Percentiles rank a stretch among this genome's conserved stretches.
Evolutionary conservation across 2,888 invertebrate species (phyloP).

Genomic region (Acanthosepion lycidas): DNA sequence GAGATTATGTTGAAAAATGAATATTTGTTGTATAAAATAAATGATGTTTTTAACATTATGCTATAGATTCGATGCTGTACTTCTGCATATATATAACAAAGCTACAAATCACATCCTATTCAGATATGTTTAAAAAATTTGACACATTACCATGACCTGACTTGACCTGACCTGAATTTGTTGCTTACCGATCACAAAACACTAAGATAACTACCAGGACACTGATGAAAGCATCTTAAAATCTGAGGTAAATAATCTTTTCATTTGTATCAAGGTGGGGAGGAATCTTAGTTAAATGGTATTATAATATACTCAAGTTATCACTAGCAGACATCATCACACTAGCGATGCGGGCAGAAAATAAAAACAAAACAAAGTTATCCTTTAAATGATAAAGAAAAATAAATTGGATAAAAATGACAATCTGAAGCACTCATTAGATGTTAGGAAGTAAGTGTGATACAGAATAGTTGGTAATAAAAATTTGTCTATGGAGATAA

Average conservation of each 20-base stretch:
- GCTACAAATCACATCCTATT: too few relatives aligned
- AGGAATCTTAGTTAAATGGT: neutral
- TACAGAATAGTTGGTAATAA: neutral
- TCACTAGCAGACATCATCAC: neutral
- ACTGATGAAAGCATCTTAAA: neutral
- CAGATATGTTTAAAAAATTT: too few relatives aligned
- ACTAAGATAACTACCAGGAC: neutral
- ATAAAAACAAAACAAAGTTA: neutral
- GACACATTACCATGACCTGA: too few relatives aligned
- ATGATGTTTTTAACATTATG: too few relatives aligned
- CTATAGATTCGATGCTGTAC: too few relatives aligned
- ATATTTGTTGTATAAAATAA: too few relatives aligned
- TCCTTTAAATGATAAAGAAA: conserved; percentile 33
- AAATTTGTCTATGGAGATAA: neutral
- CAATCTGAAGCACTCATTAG: neutral
- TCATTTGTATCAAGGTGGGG: neutral
- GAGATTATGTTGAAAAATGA: too few relatives aligned
- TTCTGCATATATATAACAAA: too few relatives aligned
- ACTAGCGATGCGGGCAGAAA: neutral
- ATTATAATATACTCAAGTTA: neutral
- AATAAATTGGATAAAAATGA: neutral
- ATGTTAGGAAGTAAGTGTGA: neutral
- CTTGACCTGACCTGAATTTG: too few relatives aligned
- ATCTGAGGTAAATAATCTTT: neutral
- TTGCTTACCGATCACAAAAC: too few relatives aligned